Conservation (phyloP, 2,113 vertebrate species). For the Limanda limanda region DNA sequence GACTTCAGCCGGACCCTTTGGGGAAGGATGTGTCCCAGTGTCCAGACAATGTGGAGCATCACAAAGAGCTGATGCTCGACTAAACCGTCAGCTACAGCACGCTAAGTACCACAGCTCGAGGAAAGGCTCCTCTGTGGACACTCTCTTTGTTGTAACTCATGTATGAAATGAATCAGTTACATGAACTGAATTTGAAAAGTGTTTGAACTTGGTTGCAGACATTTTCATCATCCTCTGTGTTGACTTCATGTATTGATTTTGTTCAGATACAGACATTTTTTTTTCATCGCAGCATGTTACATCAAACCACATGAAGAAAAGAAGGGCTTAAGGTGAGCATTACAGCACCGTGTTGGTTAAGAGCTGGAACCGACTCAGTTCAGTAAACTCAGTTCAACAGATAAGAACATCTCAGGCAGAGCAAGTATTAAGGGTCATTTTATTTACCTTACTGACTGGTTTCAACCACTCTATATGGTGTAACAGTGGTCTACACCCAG, state of each 20-base stretch:
- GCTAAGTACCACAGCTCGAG: background rate
- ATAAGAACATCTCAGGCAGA: too few species aligned
- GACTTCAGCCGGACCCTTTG: slow-evolving; percentile 41
- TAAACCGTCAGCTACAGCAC: background rate
- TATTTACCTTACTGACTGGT: too few species aligned
- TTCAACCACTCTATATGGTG: too few species aligned
- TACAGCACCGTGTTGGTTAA: background rate
- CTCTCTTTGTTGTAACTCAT: background rate
- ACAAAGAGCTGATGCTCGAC: too few species aligned
- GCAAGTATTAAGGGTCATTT: too few species aligned
- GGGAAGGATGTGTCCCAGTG: slow-evolving; percentile 30
- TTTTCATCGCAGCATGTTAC: background rate
- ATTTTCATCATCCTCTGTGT: too few species aligned
- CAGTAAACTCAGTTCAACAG: background rate
- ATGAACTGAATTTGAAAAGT: background rate
- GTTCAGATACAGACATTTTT: background rate
- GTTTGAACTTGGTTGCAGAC: background rate
- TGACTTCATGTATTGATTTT: too few species aligned
- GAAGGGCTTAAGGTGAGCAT: background rate
- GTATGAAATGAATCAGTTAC: background rate
- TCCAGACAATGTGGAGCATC: slow-evolving; percentile 40
- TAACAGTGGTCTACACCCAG: too few species aligned
- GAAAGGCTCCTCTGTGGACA: background rate
- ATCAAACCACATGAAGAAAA: background rate
- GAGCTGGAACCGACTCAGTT: background rate